Evolutionary conservation across 2,888 invertebrate genomes (phyloP).

Genomic region (Ennomos fuscantarius): DNA sequence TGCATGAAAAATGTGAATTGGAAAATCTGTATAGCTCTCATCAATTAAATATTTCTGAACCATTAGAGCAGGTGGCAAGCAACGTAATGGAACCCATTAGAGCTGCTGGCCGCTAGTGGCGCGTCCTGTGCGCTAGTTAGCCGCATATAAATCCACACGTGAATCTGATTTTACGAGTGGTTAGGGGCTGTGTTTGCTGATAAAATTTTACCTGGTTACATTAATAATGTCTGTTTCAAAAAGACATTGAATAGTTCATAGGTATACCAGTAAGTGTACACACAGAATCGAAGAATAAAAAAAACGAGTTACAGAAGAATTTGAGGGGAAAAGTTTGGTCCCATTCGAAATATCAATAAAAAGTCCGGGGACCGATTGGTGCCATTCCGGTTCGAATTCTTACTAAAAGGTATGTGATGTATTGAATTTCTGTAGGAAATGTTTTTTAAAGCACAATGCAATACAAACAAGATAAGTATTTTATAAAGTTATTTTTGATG

Average conservation of each 20-base stretch:
- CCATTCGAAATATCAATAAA: slow-evolving; percentile 14
- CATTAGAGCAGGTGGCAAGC: slow-evolving; percentile 80
- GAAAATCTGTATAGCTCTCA: slow-evolving; percentile 68
- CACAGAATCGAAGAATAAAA: background rate
- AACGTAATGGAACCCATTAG: slow-evolving; percentile 81
- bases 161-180: slow-evolving; percentile 44
- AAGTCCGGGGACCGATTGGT: slow-evolving; percentile 10
- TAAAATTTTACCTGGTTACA: no score
- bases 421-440: slow-evolving; percentile 6
- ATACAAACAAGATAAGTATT: no score
- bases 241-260: no score
- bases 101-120: slow-evolving; percentile 54
- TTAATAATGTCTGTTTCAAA: no score
- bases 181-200: slow-evolving; percentile 1
- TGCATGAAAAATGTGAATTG: slow-evolving; percentile 30
- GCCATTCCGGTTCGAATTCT: slow-evolving; percentile 15
- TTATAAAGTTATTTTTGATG: no score
- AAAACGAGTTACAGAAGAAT: slow-evolving; percentile 1
- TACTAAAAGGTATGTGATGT: slow-evolving; percentile 15
- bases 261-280: no score
- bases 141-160: slow-evolving; percentile 55
- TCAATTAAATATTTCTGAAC: slow-evolving; percentile 82
- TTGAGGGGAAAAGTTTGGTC: background rate
- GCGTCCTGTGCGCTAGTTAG: slow-evolving; percentile 58
- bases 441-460: background rate